Base-by-base conservation (phyloP, 2,888 invertebrate species). In the Pristionchus arcanus region DNA sequence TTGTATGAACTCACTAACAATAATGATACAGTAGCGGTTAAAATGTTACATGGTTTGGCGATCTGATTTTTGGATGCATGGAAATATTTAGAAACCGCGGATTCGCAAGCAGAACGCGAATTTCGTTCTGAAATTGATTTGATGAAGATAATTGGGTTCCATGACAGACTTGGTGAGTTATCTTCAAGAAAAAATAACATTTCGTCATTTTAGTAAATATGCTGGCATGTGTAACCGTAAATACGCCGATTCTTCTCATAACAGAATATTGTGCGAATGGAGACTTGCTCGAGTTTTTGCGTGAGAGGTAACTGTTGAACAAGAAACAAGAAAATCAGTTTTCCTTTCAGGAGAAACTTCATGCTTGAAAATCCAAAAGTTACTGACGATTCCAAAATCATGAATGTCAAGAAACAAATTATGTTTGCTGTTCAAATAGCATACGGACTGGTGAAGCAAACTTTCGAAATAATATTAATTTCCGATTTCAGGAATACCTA, bases 341-440 rank as follows among this genome's bases (percentile, higher is more conserved):
- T 63, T 25, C 7, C 0, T 28, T 11, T 31, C 34, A 86, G 42
- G 34, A 59, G 34, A 31, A 59, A 25, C 11, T 59, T 16, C 34
- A 59, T 84, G 55, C 37, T 84, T 3, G 84, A 84, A 84, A 31
- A 34, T 31, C 25, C 55, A 31, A 21, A 34, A 3, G 15, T 5
- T 13, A 21, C 19, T 5, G 28, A 34, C 9, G 31, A 53, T 34
- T 9, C 19, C 4, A 59, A 84, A 59, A 31, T 59, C 19, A 55
- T 84, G 3, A 84, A 55, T 19, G 21, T 34, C 21, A 84, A 59
- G 34, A 55, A 55, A 13, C 84, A 84, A 34, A 31, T 84, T 34
- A 84, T 84, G 84, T 84, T 84, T 13, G 84, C 84, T 31, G 31
- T 84, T 9, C 84, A 84, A 37, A 59, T 84, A 7, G 84, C 59